Evolutionary conservation across 2,113 vertebrate genomes (phyloP).

Genomic region (Platycercus adscitus): DNA sequence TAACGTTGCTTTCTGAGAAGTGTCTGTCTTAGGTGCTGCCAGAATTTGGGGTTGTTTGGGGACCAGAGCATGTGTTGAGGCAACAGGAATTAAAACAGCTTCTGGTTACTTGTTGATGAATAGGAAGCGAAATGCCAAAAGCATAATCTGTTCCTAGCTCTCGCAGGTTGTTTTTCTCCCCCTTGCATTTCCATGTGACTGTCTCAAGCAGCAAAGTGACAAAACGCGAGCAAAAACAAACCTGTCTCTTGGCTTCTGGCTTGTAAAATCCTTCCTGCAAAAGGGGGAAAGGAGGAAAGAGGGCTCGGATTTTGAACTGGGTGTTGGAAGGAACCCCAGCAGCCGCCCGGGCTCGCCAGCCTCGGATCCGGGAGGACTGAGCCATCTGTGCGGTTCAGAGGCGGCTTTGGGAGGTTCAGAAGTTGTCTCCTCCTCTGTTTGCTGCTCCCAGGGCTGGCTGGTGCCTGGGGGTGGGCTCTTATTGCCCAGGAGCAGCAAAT

Average conservation of each 20-base stretch:
- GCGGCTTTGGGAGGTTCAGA: neutral
- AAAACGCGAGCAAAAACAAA: constrained; percentile 59
- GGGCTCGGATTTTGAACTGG: neutral
- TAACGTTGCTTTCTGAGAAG: neutral
- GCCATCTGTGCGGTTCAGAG: neutral
- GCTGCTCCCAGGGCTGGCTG: neutral
- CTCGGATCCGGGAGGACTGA: neutral
- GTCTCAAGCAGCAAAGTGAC: constrained; percentile 48
- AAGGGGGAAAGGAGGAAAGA: neutral
- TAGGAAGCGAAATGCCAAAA: constrained; percentile 60
- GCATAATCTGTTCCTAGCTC: constrained; percentile 36
- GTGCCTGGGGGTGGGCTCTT: neutral
- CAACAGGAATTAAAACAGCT: constrained; percentile 62
- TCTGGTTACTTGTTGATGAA: constrained; percentile 64
- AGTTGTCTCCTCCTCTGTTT: neutral
- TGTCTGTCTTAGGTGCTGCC: constrained; percentile 45
- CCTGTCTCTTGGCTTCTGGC: constrained; percentile 64
- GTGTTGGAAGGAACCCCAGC: neutral
- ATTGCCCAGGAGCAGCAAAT: neutral
- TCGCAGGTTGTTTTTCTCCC: neutral
- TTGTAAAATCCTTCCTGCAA: constrained; percentile 6
- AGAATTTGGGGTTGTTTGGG: constrained; percentile 52
- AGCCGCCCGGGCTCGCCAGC: neutral
- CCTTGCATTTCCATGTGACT: constrained; percentile 21
- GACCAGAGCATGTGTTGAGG: constrained; percentile 58